Evolutionary conservation across 2,113 vertebrate species (phyloP), one percentile per base, ranked within the genome.

Genomic region (Aptenodytes forsteri): DNA sequence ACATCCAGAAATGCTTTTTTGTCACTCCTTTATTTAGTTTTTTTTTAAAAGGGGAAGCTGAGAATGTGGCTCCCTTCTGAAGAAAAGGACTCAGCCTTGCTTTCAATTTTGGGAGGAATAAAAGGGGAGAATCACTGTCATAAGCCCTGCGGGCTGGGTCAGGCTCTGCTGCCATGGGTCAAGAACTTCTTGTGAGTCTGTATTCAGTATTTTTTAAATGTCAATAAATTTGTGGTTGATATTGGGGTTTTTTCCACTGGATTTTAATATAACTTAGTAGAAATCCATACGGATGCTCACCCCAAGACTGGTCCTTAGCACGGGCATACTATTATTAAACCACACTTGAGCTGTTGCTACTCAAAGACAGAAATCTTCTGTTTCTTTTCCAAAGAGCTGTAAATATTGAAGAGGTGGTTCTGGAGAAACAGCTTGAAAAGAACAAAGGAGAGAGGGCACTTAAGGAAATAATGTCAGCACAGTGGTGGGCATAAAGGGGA

Each of bases 331-430:
- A 11, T 17, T 78, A 65, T 83, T 52, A 84, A 91, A 10, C 47
- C 30, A 13, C 52, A 44, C 26, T 88, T 72, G 61, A 87, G 54
- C 44, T 62, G 29, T 73, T 72, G 61, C 40, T 88, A 22, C 46
- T 83, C 58, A 27, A 26, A 86, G 76, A 16, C 23, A 42, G 81
- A 34, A 78, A 25, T 62, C 49, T 59, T 66, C 32, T 85, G 71
- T 54, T 93, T 88, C 83, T 66, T 92, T 92, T 70, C 54, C 44
- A 4, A 93, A 73, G 64, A 88, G 22, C 46, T 88, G 87, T 92
- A 90, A 94, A 77, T 95, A 93, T 50, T 73, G 71, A 69, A 92
- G 88, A 88, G 46, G 59, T 81, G 79, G 66, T 58, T 59, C 82
- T 86, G 85, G 46, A 88, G 55, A 94, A 93, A 77, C 9, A 73